A percentile compares a stretch with the other conserved stretches of the same genome.
These are phyloP conservation scores for Pangasius krempfi DNA, from an alignment of 2,797 vertebrate species.

Conservation along the genomic window DNA sequence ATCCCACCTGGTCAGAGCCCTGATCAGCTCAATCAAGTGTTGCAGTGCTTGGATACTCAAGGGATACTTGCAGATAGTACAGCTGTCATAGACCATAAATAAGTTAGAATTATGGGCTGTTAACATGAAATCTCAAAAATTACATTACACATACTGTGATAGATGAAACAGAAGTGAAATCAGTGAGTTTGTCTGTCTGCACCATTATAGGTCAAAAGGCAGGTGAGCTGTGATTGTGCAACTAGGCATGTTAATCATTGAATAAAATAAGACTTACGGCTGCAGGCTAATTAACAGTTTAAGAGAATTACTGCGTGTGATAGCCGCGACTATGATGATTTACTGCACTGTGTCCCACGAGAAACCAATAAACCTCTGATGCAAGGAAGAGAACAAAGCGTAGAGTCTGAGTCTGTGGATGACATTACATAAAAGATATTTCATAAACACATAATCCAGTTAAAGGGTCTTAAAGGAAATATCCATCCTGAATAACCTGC, in stretches of 20 bases:
- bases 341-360: neutral
- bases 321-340: neutral
- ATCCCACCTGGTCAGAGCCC: conserved; percentile 35
- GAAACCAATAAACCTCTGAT: conserved; percentile 21
- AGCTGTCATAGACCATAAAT: conserved; percentile 6
- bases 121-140: neutral
- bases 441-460: neutral
- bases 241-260: conserved; percentile 18
- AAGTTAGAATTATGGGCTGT: neutral
- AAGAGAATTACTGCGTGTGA: neutral
- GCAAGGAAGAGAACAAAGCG: neutral
- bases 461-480: neutral
- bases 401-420: neutral
- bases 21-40: conserved; percentile 25
- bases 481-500: neutral
- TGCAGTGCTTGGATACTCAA: conserved; percentile 7
- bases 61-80: conserved; percentile 16
- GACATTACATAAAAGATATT: neutral
- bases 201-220: neutral
- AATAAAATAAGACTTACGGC: neutral
- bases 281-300: conserved; percentile 12
- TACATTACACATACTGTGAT: neutral
- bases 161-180: neutral
- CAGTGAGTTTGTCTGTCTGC: neutral
- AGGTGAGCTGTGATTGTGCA: neutral